Evolutionary conservation across 2,113 vertebrate species (phyloP).

Genomic region (Isichthys henryi): DNA sequence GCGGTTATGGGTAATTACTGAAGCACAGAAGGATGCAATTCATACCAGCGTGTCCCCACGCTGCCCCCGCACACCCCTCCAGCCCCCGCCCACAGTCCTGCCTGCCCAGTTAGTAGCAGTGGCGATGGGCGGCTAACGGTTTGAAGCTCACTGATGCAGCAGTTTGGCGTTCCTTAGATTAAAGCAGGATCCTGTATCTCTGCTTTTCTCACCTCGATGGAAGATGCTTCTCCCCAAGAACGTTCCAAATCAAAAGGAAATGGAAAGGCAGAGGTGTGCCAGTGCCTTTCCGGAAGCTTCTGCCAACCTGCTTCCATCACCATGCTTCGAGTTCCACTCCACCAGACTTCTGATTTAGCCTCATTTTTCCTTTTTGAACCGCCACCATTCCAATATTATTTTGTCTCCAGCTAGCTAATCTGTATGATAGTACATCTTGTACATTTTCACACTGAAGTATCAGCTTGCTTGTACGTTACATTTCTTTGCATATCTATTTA

Average conservation of each 20-base stretch:
- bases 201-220: conserved; percentile 23
- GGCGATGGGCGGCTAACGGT: conserved; percentile 28
- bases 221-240: neutral
- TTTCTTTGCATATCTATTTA: conserved; percentile 2
- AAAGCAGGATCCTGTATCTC: conserved; percentile 46
- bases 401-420: neutral
- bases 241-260: neutral
- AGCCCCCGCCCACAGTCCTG: conserved; percentile 41
- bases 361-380: neutral
- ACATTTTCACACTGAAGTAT: neutral
- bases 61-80: conserved; percentile 38
- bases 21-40: conserved; percentile 52
- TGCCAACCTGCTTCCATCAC: neutral
- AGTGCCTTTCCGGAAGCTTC: neutral
- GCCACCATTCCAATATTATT: neutral
- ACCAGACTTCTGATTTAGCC: neutral
- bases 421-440: neutral
- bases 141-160: conserved; percentile 30
- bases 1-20: conserved; percentile 65
- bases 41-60: conserved; percentile 34
- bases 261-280: neutral
- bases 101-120: conserved; percentile 49
- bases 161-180: conserved; percentile 30
- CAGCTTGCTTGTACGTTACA: neutral
- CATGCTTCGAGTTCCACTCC: neutral